These are phyloP conservation scores for Scopus umbretta DNA, from an alignment of 2,113 vertebrate genomes.

Conservation along the genomic window DNA sequence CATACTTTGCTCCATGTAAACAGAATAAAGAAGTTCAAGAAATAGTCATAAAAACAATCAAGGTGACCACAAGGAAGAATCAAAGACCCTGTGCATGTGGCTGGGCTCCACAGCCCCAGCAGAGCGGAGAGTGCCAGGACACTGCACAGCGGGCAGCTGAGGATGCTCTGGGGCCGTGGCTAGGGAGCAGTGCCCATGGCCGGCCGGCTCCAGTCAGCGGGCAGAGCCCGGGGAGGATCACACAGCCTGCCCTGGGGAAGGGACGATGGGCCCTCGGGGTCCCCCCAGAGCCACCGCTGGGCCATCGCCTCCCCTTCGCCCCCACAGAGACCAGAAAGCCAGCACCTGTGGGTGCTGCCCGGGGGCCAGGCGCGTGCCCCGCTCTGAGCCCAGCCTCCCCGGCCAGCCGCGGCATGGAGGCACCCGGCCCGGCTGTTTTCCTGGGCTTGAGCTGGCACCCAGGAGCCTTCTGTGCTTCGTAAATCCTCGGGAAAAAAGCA, in stretches of 20 bases:
- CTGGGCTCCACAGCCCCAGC: background rate
- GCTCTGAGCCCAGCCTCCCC: background rate
- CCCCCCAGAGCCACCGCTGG: background rate
- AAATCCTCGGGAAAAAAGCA: background rate
- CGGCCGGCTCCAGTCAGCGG: background rate
- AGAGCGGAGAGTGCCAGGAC: background rate
- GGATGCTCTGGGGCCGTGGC: background rate
- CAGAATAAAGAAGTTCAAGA: background rate
- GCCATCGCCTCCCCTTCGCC: background rate
- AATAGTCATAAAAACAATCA: background rate
- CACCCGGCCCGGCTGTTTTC: rapidly evolving
- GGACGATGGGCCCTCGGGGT: background rate
- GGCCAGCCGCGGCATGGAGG: rapidly evolving
- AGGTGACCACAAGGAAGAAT: background rate
- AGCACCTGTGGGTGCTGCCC: rapidly evolving
- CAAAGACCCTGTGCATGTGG: rapidly evolving
- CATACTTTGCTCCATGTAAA: no score
- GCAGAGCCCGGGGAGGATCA: background rate
- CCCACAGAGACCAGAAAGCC: background rate
- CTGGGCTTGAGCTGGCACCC: background rate
- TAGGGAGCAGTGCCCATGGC: rapidly evolving
- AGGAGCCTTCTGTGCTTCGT: background rate
- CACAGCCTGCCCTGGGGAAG: background rate
- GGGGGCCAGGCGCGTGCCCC: background rate
- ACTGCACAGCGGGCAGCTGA: no score